These are phyloP conservation scores for Drepana arcuata DNA, from an alignment of 1,140 invertebrate species.

Conservation along the genomic window DNA sequence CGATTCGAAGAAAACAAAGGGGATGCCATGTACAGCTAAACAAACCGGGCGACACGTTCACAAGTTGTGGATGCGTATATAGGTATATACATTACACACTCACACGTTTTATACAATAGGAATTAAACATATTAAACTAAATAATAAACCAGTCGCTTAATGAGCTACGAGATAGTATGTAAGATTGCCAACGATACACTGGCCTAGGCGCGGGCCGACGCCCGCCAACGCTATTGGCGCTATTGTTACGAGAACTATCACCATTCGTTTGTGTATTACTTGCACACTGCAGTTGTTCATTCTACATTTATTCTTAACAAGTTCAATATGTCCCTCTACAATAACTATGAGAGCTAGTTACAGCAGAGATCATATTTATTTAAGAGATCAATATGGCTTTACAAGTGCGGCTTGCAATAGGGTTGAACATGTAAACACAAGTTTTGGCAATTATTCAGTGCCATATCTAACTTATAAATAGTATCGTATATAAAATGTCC, in stretches of 20 bases:
- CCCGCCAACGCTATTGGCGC: conserved; percentile 12
- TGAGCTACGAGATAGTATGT: conserved; percentile 59
- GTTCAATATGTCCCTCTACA: conserved; percentile 36
- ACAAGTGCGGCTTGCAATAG: conserved; percentile 37
- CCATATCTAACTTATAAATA: conserved; percentile 43
- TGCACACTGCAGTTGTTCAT: conserved; percentile 35
- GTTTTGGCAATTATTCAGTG: conserved; percentile 33
- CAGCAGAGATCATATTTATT: conserved; percentile 33
- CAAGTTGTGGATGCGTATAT: conserved; percentile 37
- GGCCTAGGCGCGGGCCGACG: conserved; percentile 39
- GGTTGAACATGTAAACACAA: conserved; percentile 34
- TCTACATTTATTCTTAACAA: conserved; percentile 51
- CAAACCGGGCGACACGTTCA: conserved; percentile 24
- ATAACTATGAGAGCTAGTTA: conserved; percentile 7
- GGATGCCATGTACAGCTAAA: conserved; percentile 27
- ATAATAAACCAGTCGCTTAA: conserved; percentile 67
- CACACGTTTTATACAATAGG: conserved; percentile 67
- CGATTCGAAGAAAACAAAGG: conserved; percentile 23
- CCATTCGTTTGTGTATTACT: conserved; percentile 38
- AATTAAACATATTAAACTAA: conserved; percentile 62
- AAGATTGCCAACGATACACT: conserved; percentile 66
- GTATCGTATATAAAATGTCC: conserved; percentile 35
- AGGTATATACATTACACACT: conserved; percentile 64
- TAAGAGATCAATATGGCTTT: conserved; percentile 67
- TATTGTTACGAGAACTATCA: conserved; percentile 30